phyloP scores from a whole-genome alignment of 2,888 invertebrate species.

The Meganola albula region DNA sequence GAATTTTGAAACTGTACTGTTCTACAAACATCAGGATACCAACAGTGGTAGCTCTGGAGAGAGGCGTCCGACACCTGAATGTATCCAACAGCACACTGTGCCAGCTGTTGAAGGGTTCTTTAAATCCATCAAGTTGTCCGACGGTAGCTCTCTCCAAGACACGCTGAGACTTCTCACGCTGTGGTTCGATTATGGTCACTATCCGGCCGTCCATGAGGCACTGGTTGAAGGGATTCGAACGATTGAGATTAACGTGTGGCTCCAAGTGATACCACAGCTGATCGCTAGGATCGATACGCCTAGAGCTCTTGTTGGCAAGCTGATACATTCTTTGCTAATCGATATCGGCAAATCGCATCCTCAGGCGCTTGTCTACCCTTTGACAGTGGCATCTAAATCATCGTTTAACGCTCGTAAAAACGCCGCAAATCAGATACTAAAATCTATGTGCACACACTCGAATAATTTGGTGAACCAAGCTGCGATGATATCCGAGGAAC shows the following conservation, averaged over 20 bases:
- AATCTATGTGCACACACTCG: slow-evolving; percentile 97
- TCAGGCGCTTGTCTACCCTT: slow-evolving; percentile 96
- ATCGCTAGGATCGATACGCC: slow-evolving; percentile 98
- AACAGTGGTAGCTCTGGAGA: slow-evolving; percentile 36
- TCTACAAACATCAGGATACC: slow-evolving; percentile 74
- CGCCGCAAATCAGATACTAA: slow-evolving; percentile 96
- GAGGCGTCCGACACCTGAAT: slow-evolving; percentile 60
- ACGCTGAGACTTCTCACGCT: slow-evolving; percentile 95
- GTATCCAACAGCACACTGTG: slow-evolving; percentile 88
- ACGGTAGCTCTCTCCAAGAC: slow-evolving; percentile 96
- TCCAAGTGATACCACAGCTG: slow-evolving; percentile 99
- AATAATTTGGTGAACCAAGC: slow-evolving; percentile 95
- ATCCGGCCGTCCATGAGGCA: slow-evolving; percentile 95
- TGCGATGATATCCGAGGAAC: slow-evolving; percentile 96
- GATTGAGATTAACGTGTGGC: slow-evolving; percentile 98
- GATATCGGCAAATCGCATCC: slow-evolving; percentile 99
- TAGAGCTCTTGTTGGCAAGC: slow-evolving; percentile 89
- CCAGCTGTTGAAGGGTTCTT: slow-evolving; percentile 98
- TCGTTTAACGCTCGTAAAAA: slow-evolving; percentile 89
- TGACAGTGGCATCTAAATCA: slow-evolving; percentile 98
- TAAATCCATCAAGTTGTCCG: slow-evolving; percentile 94
- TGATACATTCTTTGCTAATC: slow-evolving; percentile 94
- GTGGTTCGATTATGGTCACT: slow-evolving; percentile 99
- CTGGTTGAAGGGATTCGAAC: slow-evolving; percentile 93
- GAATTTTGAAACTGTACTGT: slow-evolving; percentile 95